Conservation (phyloP, 2,113 vertebrate species). For the Scomber colias region DNA sequence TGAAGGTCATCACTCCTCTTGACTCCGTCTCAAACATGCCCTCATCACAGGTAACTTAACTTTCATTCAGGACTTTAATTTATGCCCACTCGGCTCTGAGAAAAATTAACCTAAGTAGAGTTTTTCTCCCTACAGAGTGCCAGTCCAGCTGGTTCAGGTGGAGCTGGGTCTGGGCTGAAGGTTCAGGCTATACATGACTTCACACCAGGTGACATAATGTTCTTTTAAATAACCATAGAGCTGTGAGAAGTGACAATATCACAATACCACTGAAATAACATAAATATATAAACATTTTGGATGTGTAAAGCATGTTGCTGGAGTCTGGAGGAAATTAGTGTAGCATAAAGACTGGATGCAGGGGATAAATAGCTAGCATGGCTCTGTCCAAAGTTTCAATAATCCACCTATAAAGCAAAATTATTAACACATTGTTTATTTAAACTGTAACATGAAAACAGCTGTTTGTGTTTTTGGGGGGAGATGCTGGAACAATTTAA, state of each 20-base stretch:
- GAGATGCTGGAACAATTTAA: too few relatives aligned
- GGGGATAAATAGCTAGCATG: too few relatives aligned
- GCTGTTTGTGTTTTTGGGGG: too few relatives aligned
- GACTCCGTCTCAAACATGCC: slow-evolving; percentile 1
- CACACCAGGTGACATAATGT: slow-evolving; percentile 83
- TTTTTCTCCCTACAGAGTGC: slow-evolving; percentile 54
- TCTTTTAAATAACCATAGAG: background rate
- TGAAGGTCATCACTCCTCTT: slow-evolving; percentile 88
- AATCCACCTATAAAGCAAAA: too few relatives aligned
- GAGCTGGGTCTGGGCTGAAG: slow-evolving; percentile 71
- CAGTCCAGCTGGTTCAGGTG: slow-evolving; percentile 1
- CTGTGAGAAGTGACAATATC: background rate
- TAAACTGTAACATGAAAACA: too few relatives aligned
- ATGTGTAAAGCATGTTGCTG: background rate
- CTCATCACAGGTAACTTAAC: slow-evolving; percentile 63
- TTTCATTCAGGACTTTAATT: background rate
- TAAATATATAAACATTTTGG: too few relatives aligned
- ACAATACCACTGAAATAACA: background rate
- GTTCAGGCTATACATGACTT: slow-evolving; percentile 92
- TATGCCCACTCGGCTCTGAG: slow-evolving; percentile 1
- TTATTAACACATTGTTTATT: too few relatives aligned
- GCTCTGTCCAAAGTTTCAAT: too few relatives aligned
- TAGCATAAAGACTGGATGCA: background rate
- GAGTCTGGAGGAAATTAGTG: background rate
- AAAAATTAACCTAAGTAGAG: background rate